These are phyloP conservation scores for Pipistrellus nathusii DNA, from an alignment of 2,797 vertebrate species.

Conservation along the genomic window DNA sequence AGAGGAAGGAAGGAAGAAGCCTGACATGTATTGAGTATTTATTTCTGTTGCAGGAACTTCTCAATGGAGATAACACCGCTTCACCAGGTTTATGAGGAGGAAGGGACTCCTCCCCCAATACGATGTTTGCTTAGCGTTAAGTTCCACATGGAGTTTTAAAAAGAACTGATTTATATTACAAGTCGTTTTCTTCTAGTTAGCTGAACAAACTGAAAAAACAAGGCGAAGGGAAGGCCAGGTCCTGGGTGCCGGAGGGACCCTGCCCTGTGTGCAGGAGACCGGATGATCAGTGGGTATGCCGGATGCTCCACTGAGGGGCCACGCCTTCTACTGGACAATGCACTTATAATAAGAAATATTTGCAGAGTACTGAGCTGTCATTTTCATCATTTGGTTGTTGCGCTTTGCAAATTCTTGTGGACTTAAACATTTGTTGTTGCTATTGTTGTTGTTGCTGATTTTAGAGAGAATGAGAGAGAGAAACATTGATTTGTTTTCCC, in stretches of 20 bases:
- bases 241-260: no score
- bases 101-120: no score
- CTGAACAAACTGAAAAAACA: not conserved
- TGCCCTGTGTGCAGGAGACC: not conserved
- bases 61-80: not conserved
- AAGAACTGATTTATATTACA: not conserved
- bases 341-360: not conserved
- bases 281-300: not conserved
- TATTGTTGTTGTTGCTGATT: not conserved
- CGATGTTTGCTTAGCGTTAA: not conserved
- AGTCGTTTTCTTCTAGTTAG: not conserved
- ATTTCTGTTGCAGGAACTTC: not conserved
- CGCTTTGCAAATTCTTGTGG: not conserved
- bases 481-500: not conserved
- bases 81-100: not conserved
- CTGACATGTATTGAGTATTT: not conserved
- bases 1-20: not conserved
- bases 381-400: not conserved
- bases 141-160: not conserved
- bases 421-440: not conserved
- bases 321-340: not conserved
- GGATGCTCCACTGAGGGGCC: not conserved
- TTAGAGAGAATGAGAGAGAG: not conserved
- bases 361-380: not conserved
- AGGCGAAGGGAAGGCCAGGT: no score